Evolutionary conservation across 2,888 invertebrate species (phyloP), one percentile per base, ranked within the genome.

Genomic region (Lithophane semibrunnea): DNA sequence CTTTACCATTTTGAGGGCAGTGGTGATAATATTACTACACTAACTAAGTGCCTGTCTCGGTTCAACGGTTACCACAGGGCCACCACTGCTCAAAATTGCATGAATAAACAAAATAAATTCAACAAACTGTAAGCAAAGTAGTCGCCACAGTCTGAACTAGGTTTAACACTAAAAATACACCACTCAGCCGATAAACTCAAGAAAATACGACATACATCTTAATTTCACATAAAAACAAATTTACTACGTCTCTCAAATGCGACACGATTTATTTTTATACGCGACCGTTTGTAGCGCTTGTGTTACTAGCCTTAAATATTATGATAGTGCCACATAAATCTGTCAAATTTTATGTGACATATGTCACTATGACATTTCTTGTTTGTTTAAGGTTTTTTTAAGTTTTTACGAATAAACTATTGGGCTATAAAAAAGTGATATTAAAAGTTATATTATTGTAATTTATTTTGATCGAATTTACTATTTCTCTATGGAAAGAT

Each of bases 211-310:
- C 87, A 80, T 92, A 94, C 96, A 94, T 96, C 94, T 96, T 96
- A 94, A 95, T 95, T 94, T 92, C 94, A 93, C 94, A 96, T 96
- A 94, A 96, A 96, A 94, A 91, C 88, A 88, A 93, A 95, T 95
- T 95, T 95, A 94, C 90, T 71, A 82, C 91, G 87, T 86, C 90
- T 87, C 91, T 92, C 92, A 92, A 92, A 92, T 72, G 73, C n/a
- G 56, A 76, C 86, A 87, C 91, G 90, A 91, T 93, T 93, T 94
- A 93, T 93, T 95, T 95, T 95, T 93, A 91, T 90, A 90, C 88
- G 85, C 85, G 86, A 88, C 73, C 86, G 89, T 78, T 76, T 92
- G 90, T 90, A 92, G 89, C 92, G 90, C 75, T 94, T 95, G 94
- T 95, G 95, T 96, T 90, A 88, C 88, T 83, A 82, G 88, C 87